Percentiles rank a stretch among this genome's conserved stretches.
These are phyloP conservation scores for Channa maculata DNA, from an alignment of 2,113 vertebrate species.

Conservation along the genomic window DNA sequence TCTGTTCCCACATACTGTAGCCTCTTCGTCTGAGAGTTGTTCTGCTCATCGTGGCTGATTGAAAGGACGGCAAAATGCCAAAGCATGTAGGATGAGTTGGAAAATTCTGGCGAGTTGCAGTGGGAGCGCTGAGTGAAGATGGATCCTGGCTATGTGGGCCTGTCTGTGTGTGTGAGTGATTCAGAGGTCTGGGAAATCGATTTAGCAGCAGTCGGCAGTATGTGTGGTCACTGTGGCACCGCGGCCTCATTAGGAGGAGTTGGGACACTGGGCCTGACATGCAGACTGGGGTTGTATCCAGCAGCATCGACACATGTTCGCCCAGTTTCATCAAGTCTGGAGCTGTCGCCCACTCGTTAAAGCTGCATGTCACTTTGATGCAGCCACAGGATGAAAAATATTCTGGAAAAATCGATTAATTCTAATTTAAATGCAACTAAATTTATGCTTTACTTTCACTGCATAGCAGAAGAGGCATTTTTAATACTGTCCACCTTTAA, in stretches of 20 bases:
- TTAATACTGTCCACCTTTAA: neutral
- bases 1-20: conserved; percentile 73
- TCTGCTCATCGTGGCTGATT: conserved; percentile 63
- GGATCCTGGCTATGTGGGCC: conserved; percentile 51
- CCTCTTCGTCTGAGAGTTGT: conserved; percentile 41
- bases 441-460: conserved; percentile 15
- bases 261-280: conserved; percentile 59
- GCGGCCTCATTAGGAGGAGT: conserved; percentile 70
- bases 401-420: conserved; percentile 62
- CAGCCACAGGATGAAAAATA: conserved; percentile 55
- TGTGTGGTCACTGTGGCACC: conserved; percentile 78
- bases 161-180: conserved; percentile 35
- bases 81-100: conserved; percentile 71
- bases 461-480: neutral
- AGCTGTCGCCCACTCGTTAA: conserved; percentile 57
- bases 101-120: conserved; percentile 64
- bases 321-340: conserved; percentile 64
- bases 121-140: conserved; percentile 64
- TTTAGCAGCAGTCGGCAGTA: conserved; percentile 71
- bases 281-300: conserved; percentile 55
- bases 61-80: conserved; percentile 62
- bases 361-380: conserved; percentile 57
- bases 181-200: conserved; percentile 79
- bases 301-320: conserved; percentile 67
- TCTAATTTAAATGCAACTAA: conserved; percentile 36